These are phyloP conservation scores for Drosophila prolongata DNA, from an alignment of 2,888 invertebrate species.

Conservation along the genomic window DNA sequence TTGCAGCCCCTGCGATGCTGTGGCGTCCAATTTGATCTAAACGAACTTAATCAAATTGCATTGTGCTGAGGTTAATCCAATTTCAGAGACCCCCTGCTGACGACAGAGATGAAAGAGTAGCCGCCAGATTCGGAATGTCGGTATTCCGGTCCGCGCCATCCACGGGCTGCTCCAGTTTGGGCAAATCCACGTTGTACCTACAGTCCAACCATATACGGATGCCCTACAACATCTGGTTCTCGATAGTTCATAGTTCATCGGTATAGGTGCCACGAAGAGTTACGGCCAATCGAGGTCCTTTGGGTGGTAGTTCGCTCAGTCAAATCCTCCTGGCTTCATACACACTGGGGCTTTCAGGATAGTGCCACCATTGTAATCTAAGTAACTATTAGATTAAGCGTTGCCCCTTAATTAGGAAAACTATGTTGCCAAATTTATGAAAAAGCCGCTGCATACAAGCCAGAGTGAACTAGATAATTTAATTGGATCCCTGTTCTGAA, in stretches of 20 bases:
- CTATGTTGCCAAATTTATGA: too few species aligned
- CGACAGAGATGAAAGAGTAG: slow-evolving; percentile 3
- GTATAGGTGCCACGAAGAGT: not conserved
- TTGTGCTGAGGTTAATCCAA: slow-evolving; percentile 25
- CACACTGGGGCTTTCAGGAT: too few species aligned
- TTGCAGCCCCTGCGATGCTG: slow-evolving; percentile 33
- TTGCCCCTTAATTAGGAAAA: not conserved
- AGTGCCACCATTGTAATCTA: not conserved
- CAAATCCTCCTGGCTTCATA: not conserved
- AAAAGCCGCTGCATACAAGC: too few species aligned
- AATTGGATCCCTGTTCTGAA: too few species aligned
- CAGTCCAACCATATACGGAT: not conserved
- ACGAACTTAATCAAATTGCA: slow-evolving; percentile 35
- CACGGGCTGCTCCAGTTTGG: not conserved
- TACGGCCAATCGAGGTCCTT: not conserved
- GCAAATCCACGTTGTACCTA: too few species aligned
- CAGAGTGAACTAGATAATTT: too few species aligned
- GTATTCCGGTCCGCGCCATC: not conserved
- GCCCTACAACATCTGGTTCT: not conserved
- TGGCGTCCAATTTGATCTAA: slow-evolving; percentile 27
- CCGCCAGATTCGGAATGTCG: not conserved
- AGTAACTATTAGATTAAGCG: not conserved
- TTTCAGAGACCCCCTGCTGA: slow-evolving; percentile 1
- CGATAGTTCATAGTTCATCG: not conserved
- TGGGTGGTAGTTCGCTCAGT: not conserved